Conservation (phyloP, 2,888 invertebrate species). For the Odontomyia ornata region DNA sequence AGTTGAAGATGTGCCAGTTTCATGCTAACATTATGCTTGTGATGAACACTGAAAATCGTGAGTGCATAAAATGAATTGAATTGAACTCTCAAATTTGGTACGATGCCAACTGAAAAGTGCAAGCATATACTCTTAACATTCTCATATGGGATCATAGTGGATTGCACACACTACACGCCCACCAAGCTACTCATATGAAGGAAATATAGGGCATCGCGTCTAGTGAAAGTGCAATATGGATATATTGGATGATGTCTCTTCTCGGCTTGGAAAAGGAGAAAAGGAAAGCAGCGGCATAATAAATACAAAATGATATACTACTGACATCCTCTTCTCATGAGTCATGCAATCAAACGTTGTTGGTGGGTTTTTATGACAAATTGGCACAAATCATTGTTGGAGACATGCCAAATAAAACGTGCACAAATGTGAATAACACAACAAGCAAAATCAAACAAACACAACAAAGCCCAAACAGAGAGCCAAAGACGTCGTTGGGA, state of each 20-base stretch:
- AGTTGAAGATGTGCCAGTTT: too few species aligned
- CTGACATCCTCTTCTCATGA: not conserved
- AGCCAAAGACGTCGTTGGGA: too few species aligned
- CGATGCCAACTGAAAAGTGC: conserved; percentile 3
- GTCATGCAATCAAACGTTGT: not conserved
- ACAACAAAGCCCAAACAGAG: too few species aligned
- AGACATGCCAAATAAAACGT: not conserved
- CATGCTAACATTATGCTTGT: not conserved
- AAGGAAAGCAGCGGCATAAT: not conserved
- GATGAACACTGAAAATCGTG: not conserved
- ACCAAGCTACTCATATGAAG: not conserved
- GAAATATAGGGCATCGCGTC: not conserved
- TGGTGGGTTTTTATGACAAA: conserved; percentile 6
- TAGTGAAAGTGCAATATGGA: conserved; percentile 1
- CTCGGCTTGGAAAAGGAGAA: not conserved
- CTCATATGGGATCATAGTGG: not conserved
- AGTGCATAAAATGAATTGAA: not conserved
- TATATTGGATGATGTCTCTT: not conserved
- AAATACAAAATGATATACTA: not conserved
- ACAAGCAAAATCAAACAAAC: too few species aligned
- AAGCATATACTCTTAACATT: not conserved
- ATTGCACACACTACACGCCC: not conserved
- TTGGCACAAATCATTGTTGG: conserved; percentile 19
- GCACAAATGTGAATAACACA: not conserved
- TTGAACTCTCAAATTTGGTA: not conserved